Evolutionary conservation across 1,140 invertebrate genomes (phyloP), one percentile per base, ranked within the genome.

Genomic region (Acromyrmex heyeri): DNA sequence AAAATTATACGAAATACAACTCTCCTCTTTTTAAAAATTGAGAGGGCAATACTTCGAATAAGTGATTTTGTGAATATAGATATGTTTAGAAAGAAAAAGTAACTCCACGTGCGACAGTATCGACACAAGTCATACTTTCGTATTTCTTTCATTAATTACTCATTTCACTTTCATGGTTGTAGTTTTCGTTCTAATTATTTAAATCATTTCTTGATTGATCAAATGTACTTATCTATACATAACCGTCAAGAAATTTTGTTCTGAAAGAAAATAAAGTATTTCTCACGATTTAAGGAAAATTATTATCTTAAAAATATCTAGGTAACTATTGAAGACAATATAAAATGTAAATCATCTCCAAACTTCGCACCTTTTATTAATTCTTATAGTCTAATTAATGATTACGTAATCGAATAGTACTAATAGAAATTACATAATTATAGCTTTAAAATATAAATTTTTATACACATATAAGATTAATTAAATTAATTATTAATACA

Each of bases 121-220:
- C n/a, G 2, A 78, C 24, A 64, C 7, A 16, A 55, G 55, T 24
- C 7, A 67, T 24, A 55, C 38, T 18, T 14, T n/a, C 10, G 10
- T n/a, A 48, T 64, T 75, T 59, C 30, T 38, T 18, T 34, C 16
- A 24, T 38, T 44, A 44, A 79, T 69, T 78, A 18, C 14, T 69
- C 53, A 55, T 55, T 81, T 65, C 12, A 64, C 3, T 12, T n/a
- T 50, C 12, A 59, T 8, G 4, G 38, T 44, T 44, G 10, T 12
- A 57, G 21, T 18, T n/a, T 65, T 16, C 21, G 50, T 18, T 69
- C 16, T 16, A 55, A 8, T 30, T 57, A 24, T 24, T 44, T 16
- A 8, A 55, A 69, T 81, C 67, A 38, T 21, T 81, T 81, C 1
- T 69, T 38, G 44, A n/a, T 24, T 38, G 30, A 16, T 55, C 38